A percentile compares a stretch with the other conserved stretches of the same genome.
These are phyloP conservation scores for Chaenocephalus aceratus DNA, from an alignment of 2,113 vertebrate species.

Conservation along the genomic window DNA sequence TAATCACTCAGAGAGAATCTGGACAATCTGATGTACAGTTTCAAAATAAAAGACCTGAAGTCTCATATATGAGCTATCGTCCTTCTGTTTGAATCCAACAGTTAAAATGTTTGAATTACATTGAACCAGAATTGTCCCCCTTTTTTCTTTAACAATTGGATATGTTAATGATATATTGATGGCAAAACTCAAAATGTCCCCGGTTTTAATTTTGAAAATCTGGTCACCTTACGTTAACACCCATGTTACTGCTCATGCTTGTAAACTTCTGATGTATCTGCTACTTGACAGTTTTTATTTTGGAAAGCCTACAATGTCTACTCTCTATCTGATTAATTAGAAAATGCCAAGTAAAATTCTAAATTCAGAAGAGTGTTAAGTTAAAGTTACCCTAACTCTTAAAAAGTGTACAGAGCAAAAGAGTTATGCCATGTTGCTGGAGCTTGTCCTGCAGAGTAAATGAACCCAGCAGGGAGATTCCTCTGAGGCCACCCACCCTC, in stretches of 20 bases:
- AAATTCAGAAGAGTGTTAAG: not conserved
- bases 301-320: not conserved
- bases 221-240: not conserved
- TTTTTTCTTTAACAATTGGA: too few relatives aligned
- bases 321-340: not conserved
- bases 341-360: not conserved
- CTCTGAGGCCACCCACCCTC: slow-evolving; percentile 46
- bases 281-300: not conserved
- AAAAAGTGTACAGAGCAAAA: not conserved
- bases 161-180: too few relatives aligned
- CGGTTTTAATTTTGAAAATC: too few relatives aligned
- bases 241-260: not conserved
- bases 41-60: too few relatives aligned
- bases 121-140: too few relatives aligned
- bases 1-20: too few relatives aligned
- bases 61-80: too few relatives aligned
- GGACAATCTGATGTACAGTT: too few relatives aligned
- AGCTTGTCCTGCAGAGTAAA: slow-evolving; percentile 33
- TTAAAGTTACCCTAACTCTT: not conserved
- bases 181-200: too few relatives aligned
- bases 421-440: not conserved
- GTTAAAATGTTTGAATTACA: too few relatives aligned
- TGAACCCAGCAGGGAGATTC: slow-evolving; percentile 33
- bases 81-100: too few relatives aligned
- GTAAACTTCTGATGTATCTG: not conserved